Evolutionary conservation across 2,113 vertebrate species (phyloP).

Genomic region (Nibea albiflora): DNA sequence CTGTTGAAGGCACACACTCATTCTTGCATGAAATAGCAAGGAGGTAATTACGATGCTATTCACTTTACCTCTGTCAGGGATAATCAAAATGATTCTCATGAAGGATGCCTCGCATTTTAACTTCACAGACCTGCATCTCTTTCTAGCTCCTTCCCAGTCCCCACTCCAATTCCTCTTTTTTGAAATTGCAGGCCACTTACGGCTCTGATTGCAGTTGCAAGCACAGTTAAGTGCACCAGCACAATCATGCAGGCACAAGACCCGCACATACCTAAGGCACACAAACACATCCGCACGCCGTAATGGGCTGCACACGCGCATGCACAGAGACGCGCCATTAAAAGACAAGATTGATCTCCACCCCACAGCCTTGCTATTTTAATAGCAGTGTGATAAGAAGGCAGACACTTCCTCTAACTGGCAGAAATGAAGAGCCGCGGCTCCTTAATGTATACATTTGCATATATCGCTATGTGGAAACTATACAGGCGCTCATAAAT

Average conservation of each 20-base stretch:
- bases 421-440: conserved; percentile 60
- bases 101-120: conserved; percentile 46
- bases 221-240: conserved; percentile 53
- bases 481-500: conserved; percentile 61
- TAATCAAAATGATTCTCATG: conserved; percentile 62
- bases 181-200: conserved; percentile 61
- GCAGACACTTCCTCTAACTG: conserved; percentile 53
- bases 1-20: conserved; percentile 16
- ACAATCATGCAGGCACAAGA: conserved; percentile 36
- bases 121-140: conserved; percentile 32
- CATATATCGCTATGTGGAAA: conserved; percentile 46
- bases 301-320: background rate
- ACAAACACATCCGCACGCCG: background rate
- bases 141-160: conserved; percentile 15
- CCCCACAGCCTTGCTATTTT: conserved; percentile 62
- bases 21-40: conserved; percentile 24
- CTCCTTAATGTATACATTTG: conserved; percentile 69
- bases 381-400: conserved; percentile 62
- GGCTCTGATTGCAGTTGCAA: conserved; percentile 60
- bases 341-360: conserved; percentile 57
- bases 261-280: conserved; percentile 6
- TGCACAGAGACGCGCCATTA: conserved; percentile 39
- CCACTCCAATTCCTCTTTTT: conserved; percentile 52
- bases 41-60: conserved; percentile 42
- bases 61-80: conserved; percentile 39